Conservation (phyloP, 1,140 invertebrate species). For the Drosophila leontia region DNA sequence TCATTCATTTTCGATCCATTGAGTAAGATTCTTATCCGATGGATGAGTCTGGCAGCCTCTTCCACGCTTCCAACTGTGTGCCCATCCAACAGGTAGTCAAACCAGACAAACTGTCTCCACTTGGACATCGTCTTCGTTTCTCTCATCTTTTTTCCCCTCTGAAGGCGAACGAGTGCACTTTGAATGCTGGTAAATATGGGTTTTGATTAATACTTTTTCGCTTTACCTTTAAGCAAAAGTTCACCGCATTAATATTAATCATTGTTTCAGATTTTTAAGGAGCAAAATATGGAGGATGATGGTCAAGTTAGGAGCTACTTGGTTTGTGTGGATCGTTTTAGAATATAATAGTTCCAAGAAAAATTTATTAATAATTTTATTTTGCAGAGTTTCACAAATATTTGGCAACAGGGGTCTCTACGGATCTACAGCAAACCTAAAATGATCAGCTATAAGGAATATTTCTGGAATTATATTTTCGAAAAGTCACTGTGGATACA, state of each 20-base stretch:
- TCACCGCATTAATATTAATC: conserved; percentile 7
- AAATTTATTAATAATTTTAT: not conserved
- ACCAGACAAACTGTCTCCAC: conserved; percentile 66
- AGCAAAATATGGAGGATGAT: not conserved
- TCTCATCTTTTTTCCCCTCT: not conserved
- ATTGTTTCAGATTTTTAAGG: not conserved
- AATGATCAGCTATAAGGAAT: no score
- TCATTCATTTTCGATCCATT: conserved; percentile 69
- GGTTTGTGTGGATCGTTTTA: not conserved
- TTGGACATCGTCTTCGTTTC: conserved; percentile 5
- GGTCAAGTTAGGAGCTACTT: not conserved
- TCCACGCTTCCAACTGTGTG: conserved; percentile 33
- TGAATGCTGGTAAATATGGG: conserved; percentile 10
- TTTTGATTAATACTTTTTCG: conserved; percentile 21
- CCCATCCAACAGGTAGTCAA: conserved; percentile 47
- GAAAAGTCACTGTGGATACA: not conserved
- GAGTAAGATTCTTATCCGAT: conserved; percentile 51
- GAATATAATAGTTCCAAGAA: not conserved
- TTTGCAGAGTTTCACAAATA: not conserved
- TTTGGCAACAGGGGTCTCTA: not conserved
- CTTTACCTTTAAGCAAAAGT: conserved; percentile 4
- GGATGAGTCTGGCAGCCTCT: conserved; percentile 39
- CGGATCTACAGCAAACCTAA: not conserved
- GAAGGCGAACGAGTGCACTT: conserved; percentile 4
- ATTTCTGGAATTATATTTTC: not conserved